Evolutionary conservation across 1,140 invertebrate species (phyloP).

Genomic region (Atta cephalotes): DNA sequence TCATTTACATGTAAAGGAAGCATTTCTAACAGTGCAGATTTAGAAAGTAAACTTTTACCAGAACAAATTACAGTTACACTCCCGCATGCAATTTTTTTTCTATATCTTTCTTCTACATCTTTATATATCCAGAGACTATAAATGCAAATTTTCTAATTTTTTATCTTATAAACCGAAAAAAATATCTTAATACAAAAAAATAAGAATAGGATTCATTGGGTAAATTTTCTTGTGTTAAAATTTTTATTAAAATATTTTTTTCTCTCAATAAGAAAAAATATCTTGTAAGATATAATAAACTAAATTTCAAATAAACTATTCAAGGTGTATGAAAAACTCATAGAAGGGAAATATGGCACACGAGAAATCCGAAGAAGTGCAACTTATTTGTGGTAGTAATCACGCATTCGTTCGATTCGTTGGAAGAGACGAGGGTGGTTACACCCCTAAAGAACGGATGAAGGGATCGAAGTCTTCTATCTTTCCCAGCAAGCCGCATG

Average conservation of each 20-base stretch:
- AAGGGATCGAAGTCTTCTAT: slow-evolving; percentile 75
- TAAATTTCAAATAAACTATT: background rate
- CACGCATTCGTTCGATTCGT: slow-evolving; percentile 75
- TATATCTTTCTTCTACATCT: no score
- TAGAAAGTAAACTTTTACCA: background rate
- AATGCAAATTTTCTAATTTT: background rate
- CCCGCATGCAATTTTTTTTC: no score
- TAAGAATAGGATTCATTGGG: no score
- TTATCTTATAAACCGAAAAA: background rate
- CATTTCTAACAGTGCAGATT: no score
- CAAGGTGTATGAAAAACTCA: slow-evolving; percentile 10
- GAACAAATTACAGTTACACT: background rate
- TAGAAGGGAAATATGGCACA: slow-evolving; percentile 31
- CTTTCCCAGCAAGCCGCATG: slow-evolving; percentile 72
- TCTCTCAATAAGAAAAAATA: no score
- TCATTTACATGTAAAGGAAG: no score
- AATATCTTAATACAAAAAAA: no score
- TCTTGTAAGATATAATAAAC: background rate
- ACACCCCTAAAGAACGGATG: slow-evolving; percentile 76
- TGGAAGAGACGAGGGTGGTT: slow-evolving; percentile 74
- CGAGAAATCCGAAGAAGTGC: slow-evolving; percentile 19
- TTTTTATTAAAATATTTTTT: no score
- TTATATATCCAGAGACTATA: no score
- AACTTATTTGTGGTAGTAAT: slow-evolving; percentile 72
- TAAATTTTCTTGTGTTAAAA: no score